Percentiles rank a stretch among this genome's conserved stretches.
These are phyloP conservation scores for Pristionchus japonicus DNA, from an alignment of 2,888 invertebrate species.

Conservation along the genomic window DNA sequence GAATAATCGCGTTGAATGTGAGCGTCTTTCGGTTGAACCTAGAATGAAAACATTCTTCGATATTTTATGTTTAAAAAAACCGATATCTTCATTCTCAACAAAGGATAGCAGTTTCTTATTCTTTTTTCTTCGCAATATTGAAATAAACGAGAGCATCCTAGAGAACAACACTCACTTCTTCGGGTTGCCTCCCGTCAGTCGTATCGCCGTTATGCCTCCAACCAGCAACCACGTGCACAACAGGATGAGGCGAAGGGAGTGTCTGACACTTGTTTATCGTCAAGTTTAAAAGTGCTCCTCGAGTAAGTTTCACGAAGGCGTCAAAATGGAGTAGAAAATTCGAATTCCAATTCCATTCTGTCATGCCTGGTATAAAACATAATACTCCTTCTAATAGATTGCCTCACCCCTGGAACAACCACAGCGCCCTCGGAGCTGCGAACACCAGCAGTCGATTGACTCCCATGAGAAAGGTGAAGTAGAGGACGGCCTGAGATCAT, in stretches of 20 bases:
- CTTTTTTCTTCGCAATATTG: too few relatives aligned
- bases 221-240: constrained; percentile 17
- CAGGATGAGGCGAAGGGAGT: constrained; percentile 10
- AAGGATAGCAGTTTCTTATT: too few relatives aligned
- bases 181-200: not conserved
- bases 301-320: not conserved
- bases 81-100: too few relatives aligned
- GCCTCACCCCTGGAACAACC: constrained; percentile 18
- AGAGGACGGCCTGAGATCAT: not conserved
- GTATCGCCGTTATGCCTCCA: not conserved
- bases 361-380: too few relatives aligned
- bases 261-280: not conserved
- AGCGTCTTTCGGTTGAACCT: constrained; percentile 44
- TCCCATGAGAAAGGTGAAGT: constrained; percentile 43
- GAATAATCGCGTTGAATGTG: not conserved
- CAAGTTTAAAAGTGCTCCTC: not conserved
- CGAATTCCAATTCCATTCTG: too few relatives aligned
- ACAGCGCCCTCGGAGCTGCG: not conserved
- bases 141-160: too few relatives aligned
- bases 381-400: not conserved
- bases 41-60: not conserved
- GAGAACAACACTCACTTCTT: constrained; percentile 27
- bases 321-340: too few relatives aligned
- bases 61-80: too few relatives aligned
- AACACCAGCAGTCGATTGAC: constrained; percentile 13